Evolutionary conservation across 2,113 vertebrate species (phyloP), one percentile per base, ranked within the genome.

Genomic region (Mirounga angustirostris): DNA sequence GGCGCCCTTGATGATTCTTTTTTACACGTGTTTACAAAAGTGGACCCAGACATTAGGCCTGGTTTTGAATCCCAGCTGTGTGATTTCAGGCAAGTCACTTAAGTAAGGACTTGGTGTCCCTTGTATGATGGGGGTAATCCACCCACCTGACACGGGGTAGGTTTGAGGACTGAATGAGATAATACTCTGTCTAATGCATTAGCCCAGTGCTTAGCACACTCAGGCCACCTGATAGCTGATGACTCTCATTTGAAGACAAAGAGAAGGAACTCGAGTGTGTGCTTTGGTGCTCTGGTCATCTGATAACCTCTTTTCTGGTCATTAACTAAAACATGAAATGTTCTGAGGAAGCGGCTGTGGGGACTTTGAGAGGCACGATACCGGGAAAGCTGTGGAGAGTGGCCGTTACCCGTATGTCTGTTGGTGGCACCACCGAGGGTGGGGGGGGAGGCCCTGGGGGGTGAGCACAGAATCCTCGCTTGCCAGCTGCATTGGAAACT

Each of bases 131-230:
- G 46, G 63, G 24, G 24, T 15, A 14, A 69, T 14, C 26, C 14
- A 26, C n/a, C 50, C 28, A 76, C 74, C 36, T 21, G 24, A 54
- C 7, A 0, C 0, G 43, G 40, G 22, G 26, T 30, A 56, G 84
- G 52, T 69, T 15, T 80, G 58, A 56, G 28, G 52, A 26, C 5
- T 4, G 46, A 58, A 4, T 4, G 74, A 28, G 43, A 4, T 2
- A 22, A 19, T 50, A 15, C 56, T 36, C 4, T n/a, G 2, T 7
- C 28, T 43, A 10, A 12, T 1, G 2, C 16, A 9, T 30, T 4
- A 24, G 59, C 11, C 7, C 7, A 13, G 10, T 40, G 21, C 83
- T 65, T 2, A 11, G 22, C 58, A 65, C 33, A 46, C n/a, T 46
- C 13, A 89, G 61, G 5, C 24, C 52, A 6, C 26, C 19, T 22